Evolutionary conservation across 2,888 invertebrate genomes (phyloP).

Genomic region (Drosophila sordidapex): DNA sequence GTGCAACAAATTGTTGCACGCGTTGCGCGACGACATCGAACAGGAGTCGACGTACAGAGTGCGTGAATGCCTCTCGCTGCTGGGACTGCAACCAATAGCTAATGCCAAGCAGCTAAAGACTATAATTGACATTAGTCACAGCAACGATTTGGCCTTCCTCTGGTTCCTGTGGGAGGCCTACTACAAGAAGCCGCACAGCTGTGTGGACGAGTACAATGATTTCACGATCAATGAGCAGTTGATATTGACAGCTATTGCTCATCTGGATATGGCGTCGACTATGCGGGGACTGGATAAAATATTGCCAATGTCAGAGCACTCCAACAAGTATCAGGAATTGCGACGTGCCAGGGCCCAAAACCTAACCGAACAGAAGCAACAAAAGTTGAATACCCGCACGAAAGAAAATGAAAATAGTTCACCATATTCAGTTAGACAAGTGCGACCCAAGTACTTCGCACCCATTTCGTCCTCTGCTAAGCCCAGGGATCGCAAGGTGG

Average conservation of each 20-base stretch:
- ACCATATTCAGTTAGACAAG: conserved; percentile 44
- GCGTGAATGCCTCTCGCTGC: conserved; percentile 16
- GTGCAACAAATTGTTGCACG: conserved; percentile 64
- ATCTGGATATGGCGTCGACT: conserved; percentile 82
- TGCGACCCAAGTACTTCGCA: conserved; percentile 35
- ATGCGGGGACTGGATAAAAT: conserved; percentile 81
- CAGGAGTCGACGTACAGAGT: conserved; percentile 79
- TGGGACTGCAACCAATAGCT: conserved; percentile 78
- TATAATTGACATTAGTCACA: conserved; percentile 74
- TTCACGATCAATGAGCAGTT: conserved; percentile 82
- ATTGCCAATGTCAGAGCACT: conserved; percentile 67
- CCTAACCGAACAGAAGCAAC: not conserved
- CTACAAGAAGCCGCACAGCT: conserved; percentile 57
- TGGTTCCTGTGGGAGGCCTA: conserved; percentile 83
- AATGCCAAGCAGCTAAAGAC: conserved; percentile 47
- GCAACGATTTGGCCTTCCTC: conserved; percentile 83
- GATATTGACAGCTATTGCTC: conserved; percentile 80
- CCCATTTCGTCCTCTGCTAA: not conserved
- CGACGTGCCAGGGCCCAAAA: not conserved
- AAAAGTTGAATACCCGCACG: fast-evolving
- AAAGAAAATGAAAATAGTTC: not conserved
- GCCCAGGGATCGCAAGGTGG: not conserved
- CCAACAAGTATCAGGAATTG: conserved; percentile 36
- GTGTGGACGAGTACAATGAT: fast-evolving
- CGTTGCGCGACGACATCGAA: conserved; percentile 80